Base-by-base conservation (phyloP, 2,888 invertebrate species). In the Suillia variegata region DNA sequence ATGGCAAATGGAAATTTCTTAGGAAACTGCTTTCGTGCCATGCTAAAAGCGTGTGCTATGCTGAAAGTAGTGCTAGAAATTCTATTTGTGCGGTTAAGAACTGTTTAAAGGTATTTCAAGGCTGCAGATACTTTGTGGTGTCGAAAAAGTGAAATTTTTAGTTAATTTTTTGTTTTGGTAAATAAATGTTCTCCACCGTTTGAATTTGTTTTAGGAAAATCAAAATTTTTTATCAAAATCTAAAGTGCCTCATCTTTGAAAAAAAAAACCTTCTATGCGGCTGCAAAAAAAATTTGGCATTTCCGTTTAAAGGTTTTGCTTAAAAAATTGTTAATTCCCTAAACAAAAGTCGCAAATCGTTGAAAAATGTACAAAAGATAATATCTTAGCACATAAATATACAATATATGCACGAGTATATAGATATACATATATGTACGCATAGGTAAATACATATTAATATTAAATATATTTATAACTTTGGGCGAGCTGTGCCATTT, bases 11-110 rank as follows among this genome's bases (percentile, higher is more conserved):
- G 67, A 65, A 69, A 67, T 61, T 67, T 69, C 75, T 76, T 75
- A 64, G 42, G 38, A 58, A 68, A 73, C 75, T 68, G 71, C 75
- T 74, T 73, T 69, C 59, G 62, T 17, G 31, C 33, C 22, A 24
- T 31, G 18, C 53, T 26, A 24, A 34, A 66, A 64, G 58, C 54
- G n/a, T n/a, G n/a, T n/a, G n/a, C 51, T 51, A 56, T 56, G 48
- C 63, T 67, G 71, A 78, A 78, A 79, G 79, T 72, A 76, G 78
- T 74, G 69, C 74, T 73, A 74, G 73, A 74, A 77, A 73, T 71
- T 66, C 67, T 65, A 76, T 75, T 77, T 77, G 75, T 67, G 65
- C 52, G 47, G 47, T n/a, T n/a, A n/a, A n/a, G n/a, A n/a, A n/a
- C n/a, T n/a, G n/a, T n/a, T n/a, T n/a, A n/a, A n/a, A n/a, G n/a